Percentiles rank a stretch among this genome's conserved stretches.
These are phyloP conservation scores for Drosophila watanabei DNA, from an alignment of 1,140 invertebrate genomes.

Conservation along the genomic window DNA sequence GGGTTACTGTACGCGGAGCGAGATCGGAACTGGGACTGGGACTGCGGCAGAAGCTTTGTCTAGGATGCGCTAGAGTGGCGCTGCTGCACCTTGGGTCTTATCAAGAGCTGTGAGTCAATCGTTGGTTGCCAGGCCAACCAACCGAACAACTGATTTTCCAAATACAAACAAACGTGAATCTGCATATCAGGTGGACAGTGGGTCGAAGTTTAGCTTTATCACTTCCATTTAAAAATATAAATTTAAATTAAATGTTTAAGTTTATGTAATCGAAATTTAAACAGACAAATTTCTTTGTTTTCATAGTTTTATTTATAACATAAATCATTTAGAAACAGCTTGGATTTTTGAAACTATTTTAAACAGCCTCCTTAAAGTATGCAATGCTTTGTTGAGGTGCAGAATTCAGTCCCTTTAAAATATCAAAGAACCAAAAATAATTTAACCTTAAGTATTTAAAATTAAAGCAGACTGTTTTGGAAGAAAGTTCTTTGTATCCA, in stretches of 20 bases:
- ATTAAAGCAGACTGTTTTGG: neutral
- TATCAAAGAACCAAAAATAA: no score
- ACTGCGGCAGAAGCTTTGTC: constrained; percentile 18
- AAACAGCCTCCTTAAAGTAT: no score
- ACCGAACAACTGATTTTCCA: constrained; percentile 51
- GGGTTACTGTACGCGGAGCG: neutral
- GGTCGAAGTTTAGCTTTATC: neutral
- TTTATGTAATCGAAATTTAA: no score
- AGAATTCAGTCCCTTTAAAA: no score
- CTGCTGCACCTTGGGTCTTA: constrained; percentile 13
- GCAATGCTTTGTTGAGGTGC: no score
- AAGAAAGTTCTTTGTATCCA: no score
- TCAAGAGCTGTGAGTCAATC: constrained; percentile 47
- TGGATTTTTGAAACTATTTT: no score
- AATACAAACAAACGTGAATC: constrained; percentile 23
- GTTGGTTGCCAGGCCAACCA: constrained; percentile 51
- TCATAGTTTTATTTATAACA: no score
- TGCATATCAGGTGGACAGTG: constrained; percentile 17
- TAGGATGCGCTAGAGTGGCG: constrained; percentile 43
- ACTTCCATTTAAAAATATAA: neutral
- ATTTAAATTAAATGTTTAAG: neutral
- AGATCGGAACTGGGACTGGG: constrained; percentile 1
- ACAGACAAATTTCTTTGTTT: no score
- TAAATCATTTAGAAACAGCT: no score
- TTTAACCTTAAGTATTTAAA: no score